Evolutionary conservation across 2,797 vertebrate species (phyloP).

Genomic region (Delichon dasypus): DNA sequence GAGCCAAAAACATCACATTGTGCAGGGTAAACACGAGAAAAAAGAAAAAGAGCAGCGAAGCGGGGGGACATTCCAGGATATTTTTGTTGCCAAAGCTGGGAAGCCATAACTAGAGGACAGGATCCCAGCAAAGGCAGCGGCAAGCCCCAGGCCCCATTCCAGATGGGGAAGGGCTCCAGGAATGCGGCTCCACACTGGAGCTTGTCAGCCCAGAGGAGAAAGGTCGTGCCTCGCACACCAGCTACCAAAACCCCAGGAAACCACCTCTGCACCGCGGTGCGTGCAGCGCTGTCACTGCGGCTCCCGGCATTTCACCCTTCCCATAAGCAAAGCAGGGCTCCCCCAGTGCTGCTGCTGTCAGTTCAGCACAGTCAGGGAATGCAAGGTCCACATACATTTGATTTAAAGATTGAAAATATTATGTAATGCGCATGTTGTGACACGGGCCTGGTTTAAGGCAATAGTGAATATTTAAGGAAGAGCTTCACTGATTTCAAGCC

Average conservation of each 20-base stretch:
- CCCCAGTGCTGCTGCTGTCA: not conserved
- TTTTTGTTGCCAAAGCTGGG: not conserved
- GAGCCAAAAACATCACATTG: not conserved
- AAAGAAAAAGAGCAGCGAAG: not conserved
- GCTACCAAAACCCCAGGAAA: not conserved
- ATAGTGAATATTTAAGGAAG: constrained; percentile 30
- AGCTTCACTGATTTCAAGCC: constrained; percentile 7
- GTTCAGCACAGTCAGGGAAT: accelerated
- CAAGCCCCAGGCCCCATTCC: not conserved
- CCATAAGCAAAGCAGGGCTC: not conserved
- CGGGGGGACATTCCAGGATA: not conserved
- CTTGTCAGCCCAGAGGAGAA: not conserved
- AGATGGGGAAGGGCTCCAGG: not conserved
- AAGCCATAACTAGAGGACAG: not conserved
- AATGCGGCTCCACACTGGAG: accelerated
- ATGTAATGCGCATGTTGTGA: not conserved
- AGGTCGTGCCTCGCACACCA: accelerated
- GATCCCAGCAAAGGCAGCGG: not conserved
- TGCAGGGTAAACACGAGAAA: not conserved
- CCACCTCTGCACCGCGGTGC: accelerated
- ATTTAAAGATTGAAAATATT: constrained; percentile 22
- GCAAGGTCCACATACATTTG: not conserved
- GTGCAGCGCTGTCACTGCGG: not conserved
- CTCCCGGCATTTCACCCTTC: not conserved
- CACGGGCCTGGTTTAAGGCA: constrained; percentile 32